A percentile compares a stretch with the other conserved stretches of the same genome.
Evolutionary conservation across 2,888 invertebrate species (phyloP).

Genomic region (Parnassius orleans): DNA sequence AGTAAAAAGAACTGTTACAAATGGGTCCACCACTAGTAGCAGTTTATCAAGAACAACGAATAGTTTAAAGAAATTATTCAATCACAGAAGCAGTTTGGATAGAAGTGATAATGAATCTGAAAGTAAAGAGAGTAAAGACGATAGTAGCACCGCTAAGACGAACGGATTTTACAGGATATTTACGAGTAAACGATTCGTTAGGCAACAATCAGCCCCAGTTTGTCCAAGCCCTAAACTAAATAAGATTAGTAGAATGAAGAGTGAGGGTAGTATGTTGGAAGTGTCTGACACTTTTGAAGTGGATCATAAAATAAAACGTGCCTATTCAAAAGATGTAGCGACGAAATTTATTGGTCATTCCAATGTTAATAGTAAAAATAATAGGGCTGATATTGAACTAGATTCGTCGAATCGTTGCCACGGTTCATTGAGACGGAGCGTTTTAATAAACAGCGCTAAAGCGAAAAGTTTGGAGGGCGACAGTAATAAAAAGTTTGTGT

Average conservation of each 20-base stretch:
- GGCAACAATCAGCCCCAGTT: conserved; percentile 70
- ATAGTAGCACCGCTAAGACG: conserved; percentile 40
- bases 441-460: conserved; percentile 72
- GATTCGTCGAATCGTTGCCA: conserved; percentile 50
- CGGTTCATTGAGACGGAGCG: conserved; percentile 73
- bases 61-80: conserved; percentile 76
- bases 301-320: conserved; percentile 36
- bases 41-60: conserved; percentile 82
- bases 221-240: conserved; percentile 55
- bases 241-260: conserved; percentile 61
- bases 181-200: conserved; percentile 55
- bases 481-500: conserved; percentile 50
- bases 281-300: conserved; percentile 42
- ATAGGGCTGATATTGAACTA: conserved; percentile 51
- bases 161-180: conserved; percentile 64
- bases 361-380: conserved; percentile 53
- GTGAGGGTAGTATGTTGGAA: conserved; percentile 63
- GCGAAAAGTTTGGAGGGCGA: conserved; percentile 66
- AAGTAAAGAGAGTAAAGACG: conserved; percentile 50
- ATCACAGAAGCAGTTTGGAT: conserved; percentile 68
- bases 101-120: conserved; percentile 59
- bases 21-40: conserved; percentile 82
- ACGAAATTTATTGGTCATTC: conserved; percentile 63
- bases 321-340: conserved; percentile 38
- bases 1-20: conserved; percentile 77